These are phyloP conservation scores for Drosophila sturtevanti DNA, from an alignment of 1,140 invertebrate species.

Conservation along the genomic window DNA sequence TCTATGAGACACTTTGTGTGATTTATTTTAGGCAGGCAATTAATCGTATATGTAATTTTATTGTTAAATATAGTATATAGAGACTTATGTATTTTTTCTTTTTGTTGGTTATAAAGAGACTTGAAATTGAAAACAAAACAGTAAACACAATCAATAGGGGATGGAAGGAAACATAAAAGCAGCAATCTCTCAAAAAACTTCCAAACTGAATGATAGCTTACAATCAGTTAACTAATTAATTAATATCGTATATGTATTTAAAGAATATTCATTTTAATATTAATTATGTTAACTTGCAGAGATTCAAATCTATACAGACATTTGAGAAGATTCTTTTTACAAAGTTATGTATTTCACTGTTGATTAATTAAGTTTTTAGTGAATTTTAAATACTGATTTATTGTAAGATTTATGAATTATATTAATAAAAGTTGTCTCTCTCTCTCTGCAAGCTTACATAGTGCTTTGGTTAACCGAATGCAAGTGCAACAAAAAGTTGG, in stretches of 20 bases:
- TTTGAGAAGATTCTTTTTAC: too few species aligned
- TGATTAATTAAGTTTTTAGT: too few species aligned
- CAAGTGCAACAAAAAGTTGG: slow-evolving; percentile 1
- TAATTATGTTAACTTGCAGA: not conserved
- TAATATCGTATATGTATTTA: not conserved
- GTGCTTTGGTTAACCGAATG: not conserved
- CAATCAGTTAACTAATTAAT: not conserved
- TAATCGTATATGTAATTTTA: not conserved
- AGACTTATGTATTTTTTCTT: not conserved
- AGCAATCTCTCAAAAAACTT: not conserved
- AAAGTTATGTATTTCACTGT: too few species aligned
- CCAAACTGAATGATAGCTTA: too few species aligned
- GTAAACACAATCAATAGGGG: not conserved
- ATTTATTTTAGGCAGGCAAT: not conserved
- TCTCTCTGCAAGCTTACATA: not conserved
- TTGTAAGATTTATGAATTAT: too few species aligned
- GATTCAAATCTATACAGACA: too few species aligned
- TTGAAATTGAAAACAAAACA: not conserved
- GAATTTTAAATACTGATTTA: too few species aligned
- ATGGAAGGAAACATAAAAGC: not conserved
- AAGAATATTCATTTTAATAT: not conserved
- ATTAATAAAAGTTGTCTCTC: too few species aligned
- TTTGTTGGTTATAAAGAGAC: too few species aligned
- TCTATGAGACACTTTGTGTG: not conserved
- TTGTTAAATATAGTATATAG: not conserved